Base-by-base conservation (phyloP, 2,888 invertebrate species). In the Erebia aethiops region DNA sequence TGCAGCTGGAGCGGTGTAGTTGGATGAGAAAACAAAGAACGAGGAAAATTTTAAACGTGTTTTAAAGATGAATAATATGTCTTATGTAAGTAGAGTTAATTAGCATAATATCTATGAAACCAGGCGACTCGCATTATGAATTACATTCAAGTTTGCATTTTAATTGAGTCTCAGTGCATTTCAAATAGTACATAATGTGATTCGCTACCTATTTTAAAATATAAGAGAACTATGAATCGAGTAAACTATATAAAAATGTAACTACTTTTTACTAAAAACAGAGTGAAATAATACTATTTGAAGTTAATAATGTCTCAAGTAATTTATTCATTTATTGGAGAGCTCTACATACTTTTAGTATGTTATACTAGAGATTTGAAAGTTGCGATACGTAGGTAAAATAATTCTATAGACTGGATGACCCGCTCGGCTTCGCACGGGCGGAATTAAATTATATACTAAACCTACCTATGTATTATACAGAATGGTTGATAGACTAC, bases 41-140 rank as follows among this genome's bases (percentile, higher is more conserved):
- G 46, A 21, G 18, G 46, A 64, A 49, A 49, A 63, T 58, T 63
- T 63, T 58, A 57, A 69, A 63, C 57, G 69, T 49, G 49, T 41
- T 46, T 51, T 41, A 51, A 62, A 67, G 62, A 54, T 66, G 60
- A 60, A 56, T 66, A 35, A 35, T 54, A 18, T 54, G 61, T 71
- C 56, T 69, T 71, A 69, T 57, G 62, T 66, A 69, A 66, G 69
- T 64, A 46, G 49, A 18, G 51, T 72, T 70, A 72, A 71, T 71
- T 71, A 71, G 71, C 68, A 69, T 71, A 65, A 61, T 61, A 62
- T 49, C 65, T 69, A 65, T 69, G 51, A 49, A 71, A 71, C 54
- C 49, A 69, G 60, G 65, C 71, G 57, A 68, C 69, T 51, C 69
- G 41, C 56, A 66, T 52, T 60, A 71, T 65, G 43, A 67, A 67